These are phyloP conservation scores for Mus spicilegus DNA, from an alignment of 2,113 vertebrate species.

Conservation along the genomic window DNA sequence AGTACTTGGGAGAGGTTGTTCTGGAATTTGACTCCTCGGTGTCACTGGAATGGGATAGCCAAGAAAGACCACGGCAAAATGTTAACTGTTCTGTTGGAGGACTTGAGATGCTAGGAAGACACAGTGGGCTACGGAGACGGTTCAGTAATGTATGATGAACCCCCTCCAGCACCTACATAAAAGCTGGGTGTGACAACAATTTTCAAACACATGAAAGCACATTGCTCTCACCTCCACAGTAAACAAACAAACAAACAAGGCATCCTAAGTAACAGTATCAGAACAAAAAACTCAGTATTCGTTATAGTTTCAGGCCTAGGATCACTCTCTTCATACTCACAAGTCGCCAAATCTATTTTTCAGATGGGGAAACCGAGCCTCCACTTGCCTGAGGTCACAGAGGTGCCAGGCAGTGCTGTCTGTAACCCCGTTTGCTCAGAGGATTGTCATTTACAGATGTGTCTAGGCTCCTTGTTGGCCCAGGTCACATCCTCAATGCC, in stretches of 20 bases:
- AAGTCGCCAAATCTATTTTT: neutral
- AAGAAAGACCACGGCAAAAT: neutral
- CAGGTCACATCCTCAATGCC: neutral
- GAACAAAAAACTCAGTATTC: neutral
- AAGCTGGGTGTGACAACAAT: neutral
- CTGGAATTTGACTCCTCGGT: neutral
- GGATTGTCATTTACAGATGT: neutral
- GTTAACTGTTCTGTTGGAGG: neutral
- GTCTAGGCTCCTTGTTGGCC: neutral
- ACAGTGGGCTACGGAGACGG: too few relatives aligned
- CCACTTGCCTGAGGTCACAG: neutral
- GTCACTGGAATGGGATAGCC: neutral
- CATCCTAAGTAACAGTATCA: neutral
- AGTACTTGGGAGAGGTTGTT: neutral
- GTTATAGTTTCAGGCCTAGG: neutral
- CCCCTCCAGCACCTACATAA: neutral
- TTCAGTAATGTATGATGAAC: neutral
- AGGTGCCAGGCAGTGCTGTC: neutral
- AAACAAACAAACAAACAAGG: neutral
- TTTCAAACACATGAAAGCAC: neutral
- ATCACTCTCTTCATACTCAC: neutral
- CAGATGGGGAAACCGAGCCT: slow-evolving; percentile 13
- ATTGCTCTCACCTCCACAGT: too few relatives aligned
- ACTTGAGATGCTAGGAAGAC: neutral
- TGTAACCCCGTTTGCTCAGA: neutral